Evolutionary conservation across 2,888 invertebrate genomes (phyloP).

Genomic region (Antitype chi): DNA sequence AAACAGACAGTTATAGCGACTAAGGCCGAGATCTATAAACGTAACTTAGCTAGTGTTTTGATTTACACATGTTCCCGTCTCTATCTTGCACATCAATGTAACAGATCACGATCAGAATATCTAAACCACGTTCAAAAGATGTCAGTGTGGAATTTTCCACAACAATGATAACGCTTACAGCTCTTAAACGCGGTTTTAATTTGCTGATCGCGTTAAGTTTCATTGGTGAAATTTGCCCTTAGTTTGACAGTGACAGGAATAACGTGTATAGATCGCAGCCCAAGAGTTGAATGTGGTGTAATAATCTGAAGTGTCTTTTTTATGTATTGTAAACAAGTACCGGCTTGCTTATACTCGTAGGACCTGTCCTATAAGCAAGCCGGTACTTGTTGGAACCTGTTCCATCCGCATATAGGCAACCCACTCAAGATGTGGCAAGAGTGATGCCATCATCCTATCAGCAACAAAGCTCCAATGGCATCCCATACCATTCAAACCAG

Average conservation of each 20-base stretch:
- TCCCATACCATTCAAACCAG: not conserved
- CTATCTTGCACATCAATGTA: not conserved
- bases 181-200: too few species aligned
- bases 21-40: not conserved
- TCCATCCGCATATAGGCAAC: too few species aligned
- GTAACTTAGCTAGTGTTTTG: not conserved
- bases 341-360: too few species aligned
- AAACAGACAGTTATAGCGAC: conserved; percentile 7
- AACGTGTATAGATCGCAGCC: not conserved
- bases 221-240: too few species aligned
- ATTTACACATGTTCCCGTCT: not conserved
- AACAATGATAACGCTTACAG: not conserved
- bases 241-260: not conserved
- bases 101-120: not conserved
- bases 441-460: too few species aligned
- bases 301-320: too few species aligned
- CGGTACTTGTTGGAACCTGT: too few species aligned
- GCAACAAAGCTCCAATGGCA: not conserved
- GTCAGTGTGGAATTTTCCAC: not conserved
- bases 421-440: too few species aligned
- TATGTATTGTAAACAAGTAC: too few species aligned
- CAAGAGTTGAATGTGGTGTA: not conserved
- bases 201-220: too few species aligned
- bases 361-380: too few species aligned
- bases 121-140: not conserved